Base-by-base conservation (phyloP, 2,888 invertebrate genomes). In the Harpagoxenus sublaevis region DNA sequence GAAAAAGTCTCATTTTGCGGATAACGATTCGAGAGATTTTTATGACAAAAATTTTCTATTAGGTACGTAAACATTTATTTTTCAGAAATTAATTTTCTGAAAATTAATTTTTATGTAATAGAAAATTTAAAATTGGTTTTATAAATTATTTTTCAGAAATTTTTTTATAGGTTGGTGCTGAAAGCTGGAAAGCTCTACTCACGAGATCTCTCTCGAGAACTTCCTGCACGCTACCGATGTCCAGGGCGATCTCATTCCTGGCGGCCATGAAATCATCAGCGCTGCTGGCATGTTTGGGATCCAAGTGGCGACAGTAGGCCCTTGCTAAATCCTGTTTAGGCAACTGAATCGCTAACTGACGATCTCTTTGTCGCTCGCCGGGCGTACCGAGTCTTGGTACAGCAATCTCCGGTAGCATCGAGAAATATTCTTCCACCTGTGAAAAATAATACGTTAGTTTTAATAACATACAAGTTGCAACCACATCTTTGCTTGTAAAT, bases 211-310 rank as follows among this genome's bases (percentile, higher is more conserved):
- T 90, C 81, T 95, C 94, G 74, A 91, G 87, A 70, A 94, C 92
- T 89, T 94, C 94, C 89, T 94, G 94, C 55, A 94, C 94, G 79
- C 93, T 94, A 95, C 98, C 99, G 94, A 99, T 98, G 95, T 99
- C 99, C 94, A 99, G 96, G 60, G 99, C 99, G 92, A 99, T 98
- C 96, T 99, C 99, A 95, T 99, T 99, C 77, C 99, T 96, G 79
- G 98, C 98, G 74, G 98, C 97, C 91, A 99, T 97, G 95, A 99
- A 99, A 95, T 99, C 99, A 95, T 99, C 98, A 95, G 98, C 99
- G 92, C 98, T 97, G 89, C 97, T 97, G 93, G 97, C 96, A 94
- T 98, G 97, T 93, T 97, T 96, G 28, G 97, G 96, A 89, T 98
- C 98, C 84, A 99, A 96, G 95, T 98, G 98, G 93, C 97, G 97